Evolutionary conservation across 2,113 vertebrate genomes (phyloP).

Genomic region (Puntigrus tetrazona): DNA sequence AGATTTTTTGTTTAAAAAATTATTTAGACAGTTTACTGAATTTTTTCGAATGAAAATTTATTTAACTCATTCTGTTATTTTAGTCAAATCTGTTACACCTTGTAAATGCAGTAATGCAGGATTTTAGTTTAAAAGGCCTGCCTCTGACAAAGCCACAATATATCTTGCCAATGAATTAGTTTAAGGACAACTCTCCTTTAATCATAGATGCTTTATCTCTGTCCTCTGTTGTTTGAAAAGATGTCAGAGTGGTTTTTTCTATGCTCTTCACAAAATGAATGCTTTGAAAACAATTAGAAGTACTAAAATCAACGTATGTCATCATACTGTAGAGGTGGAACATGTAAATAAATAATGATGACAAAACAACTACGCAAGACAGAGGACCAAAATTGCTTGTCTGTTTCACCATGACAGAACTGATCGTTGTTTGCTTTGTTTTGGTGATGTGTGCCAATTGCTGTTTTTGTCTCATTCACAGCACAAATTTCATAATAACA

Average conservation of each 20-base stretch:
- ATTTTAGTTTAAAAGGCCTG: conserved; percentile 1
- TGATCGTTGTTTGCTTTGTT: no score
- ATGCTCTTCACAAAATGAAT: conserved; percentile 42
- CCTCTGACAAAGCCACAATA: neutral
- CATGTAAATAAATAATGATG: neutral
- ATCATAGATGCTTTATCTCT: conserved; percentile 18
- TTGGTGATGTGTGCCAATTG: no score
- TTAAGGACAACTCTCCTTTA: neutral
- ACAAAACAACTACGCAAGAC: neutral
- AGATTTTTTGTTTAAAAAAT: no score
- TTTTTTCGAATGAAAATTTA: neutral
- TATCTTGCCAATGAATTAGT: neutral
- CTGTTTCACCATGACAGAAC: no score
- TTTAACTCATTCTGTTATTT: neutral
- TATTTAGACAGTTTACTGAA: no score
- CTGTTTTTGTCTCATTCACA: no score
- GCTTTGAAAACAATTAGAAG: conserved; percentile 39
- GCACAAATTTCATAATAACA: no score
- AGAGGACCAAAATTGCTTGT: no score
- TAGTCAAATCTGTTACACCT: neutral
- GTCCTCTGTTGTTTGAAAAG: neutral
- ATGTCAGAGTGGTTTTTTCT: neutral
- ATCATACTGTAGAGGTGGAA: neutral
- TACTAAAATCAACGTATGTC: neutral
- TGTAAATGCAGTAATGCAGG: neutral